A percentile compares a stretch with the other conserved stretches of the same genome.
These are phyloP conservation scores for Dendronephthya gigantea DNA, from an alignment of 64 coral and sea anemone genomes.

Conservation along the genomic window DNA sequence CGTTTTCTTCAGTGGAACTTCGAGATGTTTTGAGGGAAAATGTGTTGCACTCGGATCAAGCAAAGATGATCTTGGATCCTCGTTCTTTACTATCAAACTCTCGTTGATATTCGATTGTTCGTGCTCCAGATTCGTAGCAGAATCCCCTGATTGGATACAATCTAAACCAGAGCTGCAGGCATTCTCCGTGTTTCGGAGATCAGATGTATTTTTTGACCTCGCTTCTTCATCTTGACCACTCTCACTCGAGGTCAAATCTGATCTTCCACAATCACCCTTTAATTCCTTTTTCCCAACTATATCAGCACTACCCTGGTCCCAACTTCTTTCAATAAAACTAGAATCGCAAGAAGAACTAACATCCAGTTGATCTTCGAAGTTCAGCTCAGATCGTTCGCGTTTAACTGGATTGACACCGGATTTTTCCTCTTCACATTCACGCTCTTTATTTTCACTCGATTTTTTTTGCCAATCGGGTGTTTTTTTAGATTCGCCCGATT, in stretches of 20 bases:
- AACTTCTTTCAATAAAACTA: too few relatives aligned
- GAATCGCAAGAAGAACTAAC: too few relatives aligned
- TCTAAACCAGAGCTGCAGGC: not conserved
- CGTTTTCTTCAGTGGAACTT: not conserved
- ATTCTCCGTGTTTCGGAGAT: not conserved
- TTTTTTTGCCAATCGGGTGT: not conserved
- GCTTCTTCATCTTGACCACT: too few relatives aligned
- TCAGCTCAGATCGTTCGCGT: not conserved
- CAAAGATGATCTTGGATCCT: not conserved
- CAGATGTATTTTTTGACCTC: not conserved
- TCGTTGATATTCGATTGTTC: not conserved
- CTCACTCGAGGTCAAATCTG: too few relatives aligned
- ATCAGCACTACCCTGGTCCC: too few relatives aligned
- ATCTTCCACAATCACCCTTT: too few relatives aligned
- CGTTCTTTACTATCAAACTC: not conserved
- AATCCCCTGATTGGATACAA: not conserved
- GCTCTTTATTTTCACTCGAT: not conserved
- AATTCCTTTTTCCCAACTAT: too few relatives aligned
- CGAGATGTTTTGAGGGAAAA: not conserved
- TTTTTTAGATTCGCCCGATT: not conserved
- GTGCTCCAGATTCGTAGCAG: not conserved
- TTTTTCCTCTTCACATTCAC: not conserved
- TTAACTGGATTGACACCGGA: not conserved
- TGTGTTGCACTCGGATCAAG: too few relatives aligned
- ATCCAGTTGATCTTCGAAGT: too few relatives aligned